Evolutionary conservation across 2,797 vertebrate genomes (phyloP), one percentile per base, ranked within the genome.

Genomic region (Hybognathus amarus): DNA sequence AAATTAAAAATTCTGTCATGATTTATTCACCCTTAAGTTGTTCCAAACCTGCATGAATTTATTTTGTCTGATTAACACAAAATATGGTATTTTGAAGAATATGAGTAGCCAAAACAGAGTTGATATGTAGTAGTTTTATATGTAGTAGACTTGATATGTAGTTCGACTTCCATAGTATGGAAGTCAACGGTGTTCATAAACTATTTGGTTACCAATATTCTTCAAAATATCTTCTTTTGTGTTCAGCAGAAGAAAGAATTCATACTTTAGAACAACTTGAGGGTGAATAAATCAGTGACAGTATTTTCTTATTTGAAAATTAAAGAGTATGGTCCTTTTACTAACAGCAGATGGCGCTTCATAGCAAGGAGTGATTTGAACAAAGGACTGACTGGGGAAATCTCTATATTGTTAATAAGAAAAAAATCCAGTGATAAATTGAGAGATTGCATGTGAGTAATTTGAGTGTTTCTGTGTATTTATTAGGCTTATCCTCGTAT

Each of bases 311-410:
- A n/a, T 56, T 56, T 22, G 52, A 22, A 56, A 22, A 9, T 61
- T 2, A 40, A 27, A 11, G 15, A 15, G 75, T 5, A 4, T 13
- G 1, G 10, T 45, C 17, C 24, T 30, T 64, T 78, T 30, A 27
- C 40, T 9, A 38, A 36, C 82, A 69, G 64, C 54, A 83, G 82
- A 50, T 77, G 82, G 82, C 82, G 66, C 82, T 38, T 78, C 40
- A 77, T 77, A 36, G 10, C 75, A 87, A 90, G 67, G 50, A 83
- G 71, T 86, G 85, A 84, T 87, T 85, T 87, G 77, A 81, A 47
- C 83, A 56, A 68, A 68, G 52, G 24, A 24, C 42, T 17, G 42
- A 40, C 33, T 20, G 52, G 33, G 12, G 13, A n/a, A 12, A 74
- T 82, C n/a, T 50, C 45, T 38, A 50, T 56, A 33, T 68, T 67